phyloP scores from a whole-genome alignment of 2,113 vertebrate species.

The Passer montanus region DNA sequence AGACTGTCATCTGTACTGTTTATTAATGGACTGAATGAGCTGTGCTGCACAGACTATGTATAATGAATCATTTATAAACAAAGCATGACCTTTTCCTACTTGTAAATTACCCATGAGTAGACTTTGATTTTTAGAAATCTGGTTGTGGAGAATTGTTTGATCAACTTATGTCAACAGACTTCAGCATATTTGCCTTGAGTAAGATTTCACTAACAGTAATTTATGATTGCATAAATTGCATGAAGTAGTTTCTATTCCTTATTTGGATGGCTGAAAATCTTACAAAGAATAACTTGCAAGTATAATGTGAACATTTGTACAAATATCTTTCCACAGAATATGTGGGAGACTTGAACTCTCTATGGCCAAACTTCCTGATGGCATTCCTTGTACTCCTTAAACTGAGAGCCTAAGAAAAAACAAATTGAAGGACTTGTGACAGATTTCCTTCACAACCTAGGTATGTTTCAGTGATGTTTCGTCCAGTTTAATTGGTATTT shows the following conservation, averaged over 20 bases:
- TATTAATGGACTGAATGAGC: neutral
- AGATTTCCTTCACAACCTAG: neutral
- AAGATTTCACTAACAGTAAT: neutral
- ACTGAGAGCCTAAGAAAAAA: neutral
- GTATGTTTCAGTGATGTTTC: neutral
- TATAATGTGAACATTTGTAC: neutral
- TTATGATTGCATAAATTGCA: neutral
- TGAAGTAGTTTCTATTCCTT: neutral
- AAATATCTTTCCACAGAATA: neutral
- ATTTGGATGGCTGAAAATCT: neutral
- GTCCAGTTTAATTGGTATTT: neutral
- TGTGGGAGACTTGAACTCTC: neutral
- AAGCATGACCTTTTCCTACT: neutral
- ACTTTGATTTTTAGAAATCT: slow-evolving; percentile 44
- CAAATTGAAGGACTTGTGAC: neutral
- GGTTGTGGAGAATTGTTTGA: slow-evolving; percentile 38
- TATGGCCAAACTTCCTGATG: neutral
- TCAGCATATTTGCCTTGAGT: slow-evolving; percentile 9
- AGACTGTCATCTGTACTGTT: neutral
- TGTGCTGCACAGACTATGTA: neutral
- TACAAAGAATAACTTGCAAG: neutral
- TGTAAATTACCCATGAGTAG: slow-evolving; percentile 30
- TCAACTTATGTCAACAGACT: slow-evolving; percentile 35
- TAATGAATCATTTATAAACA: slow-evolving; percentile 57
- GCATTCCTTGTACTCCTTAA: neutral